phyloP scores from a whole-genome alignment of 1,140 invertebrate species.

The Heliconius hewitsoni region DNA sequence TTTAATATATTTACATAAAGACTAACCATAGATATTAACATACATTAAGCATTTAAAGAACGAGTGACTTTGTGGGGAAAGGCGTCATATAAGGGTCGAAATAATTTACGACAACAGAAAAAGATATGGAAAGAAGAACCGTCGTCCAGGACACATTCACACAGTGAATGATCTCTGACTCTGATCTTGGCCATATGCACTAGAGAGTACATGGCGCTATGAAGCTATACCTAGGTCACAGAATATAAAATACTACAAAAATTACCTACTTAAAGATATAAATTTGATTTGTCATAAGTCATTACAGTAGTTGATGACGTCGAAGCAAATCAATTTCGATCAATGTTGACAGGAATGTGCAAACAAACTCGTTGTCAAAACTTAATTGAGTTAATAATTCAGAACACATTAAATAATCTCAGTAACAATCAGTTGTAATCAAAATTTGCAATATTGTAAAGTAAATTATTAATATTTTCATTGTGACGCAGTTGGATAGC shows the following conservation, averaged over 20 bases:
- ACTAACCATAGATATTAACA: no score
- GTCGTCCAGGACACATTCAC: no score
- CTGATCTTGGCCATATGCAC: no score
- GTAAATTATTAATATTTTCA: not conserved
- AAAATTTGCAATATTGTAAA: not conserved
- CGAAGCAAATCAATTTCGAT: conserved; percentile 34
- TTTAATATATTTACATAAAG: no score
- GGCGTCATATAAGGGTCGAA: no score
- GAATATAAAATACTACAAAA: not conserved
- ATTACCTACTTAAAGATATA: conserved; percentile 10
- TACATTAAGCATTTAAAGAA: no score
- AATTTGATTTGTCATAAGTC: conserved; percentile 28
- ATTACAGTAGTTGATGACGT: conserved; percentile 31
- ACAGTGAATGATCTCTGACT: no score
- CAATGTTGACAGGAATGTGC: conserved; percentile 5
- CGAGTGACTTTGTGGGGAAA: no score
- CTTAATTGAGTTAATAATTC: conserved; percentile 18
- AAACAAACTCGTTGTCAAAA: conserved; percentile 19
- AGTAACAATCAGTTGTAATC: not conserved
- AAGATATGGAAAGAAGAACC: no score
- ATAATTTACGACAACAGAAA: no score
- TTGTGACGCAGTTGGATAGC: no score
- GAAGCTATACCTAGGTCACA: not conserved
- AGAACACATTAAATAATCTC: not conserved
- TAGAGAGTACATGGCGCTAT: no score